Conservation (phyloP, 2,797 vertebrate genomes). For the Notoglanidium macrostoma region DNA sequence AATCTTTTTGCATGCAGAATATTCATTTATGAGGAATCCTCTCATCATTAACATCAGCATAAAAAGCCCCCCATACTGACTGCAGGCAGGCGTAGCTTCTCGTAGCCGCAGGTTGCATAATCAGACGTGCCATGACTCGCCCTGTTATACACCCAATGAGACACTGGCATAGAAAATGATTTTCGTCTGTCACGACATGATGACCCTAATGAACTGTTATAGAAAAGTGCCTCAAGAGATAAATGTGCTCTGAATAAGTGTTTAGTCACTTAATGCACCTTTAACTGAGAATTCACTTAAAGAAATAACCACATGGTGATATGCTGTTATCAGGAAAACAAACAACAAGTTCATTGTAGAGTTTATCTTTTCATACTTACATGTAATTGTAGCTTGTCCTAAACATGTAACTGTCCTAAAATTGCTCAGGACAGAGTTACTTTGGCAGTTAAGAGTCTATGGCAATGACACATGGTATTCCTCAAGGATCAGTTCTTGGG, state of each 20-base stretch:
- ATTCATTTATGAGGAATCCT: not conserved
- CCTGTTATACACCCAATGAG: not conserved
- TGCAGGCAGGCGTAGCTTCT: not conserved
- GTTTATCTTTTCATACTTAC: no score
- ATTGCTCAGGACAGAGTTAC: no score
- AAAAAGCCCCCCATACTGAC: not conserved
- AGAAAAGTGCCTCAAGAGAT: not conserved
- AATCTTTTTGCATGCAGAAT: not conserved
- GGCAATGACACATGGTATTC: not conserved
- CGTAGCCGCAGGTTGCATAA: not conserved
- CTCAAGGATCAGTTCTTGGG: not conserved
- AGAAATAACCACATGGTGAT: not conserved
- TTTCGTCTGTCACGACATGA: not conserved
- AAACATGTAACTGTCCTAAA: no score
- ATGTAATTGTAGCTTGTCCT: no score
- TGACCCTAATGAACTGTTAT: not conserved
- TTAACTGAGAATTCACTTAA: not conserved
- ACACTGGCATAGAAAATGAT: conserved; percentile 6
- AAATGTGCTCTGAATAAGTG: not conserved
- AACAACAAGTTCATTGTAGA: not conserved
- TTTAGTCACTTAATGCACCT: not conserved
- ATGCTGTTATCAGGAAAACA: not conserved
- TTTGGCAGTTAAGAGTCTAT: no score
- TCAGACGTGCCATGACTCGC: not conserved
- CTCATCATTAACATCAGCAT: not conserved